phyloP scores from a whole-genome alignment of 2,797 vertebrate genomes.

The Danio albolineatus region DNA sequence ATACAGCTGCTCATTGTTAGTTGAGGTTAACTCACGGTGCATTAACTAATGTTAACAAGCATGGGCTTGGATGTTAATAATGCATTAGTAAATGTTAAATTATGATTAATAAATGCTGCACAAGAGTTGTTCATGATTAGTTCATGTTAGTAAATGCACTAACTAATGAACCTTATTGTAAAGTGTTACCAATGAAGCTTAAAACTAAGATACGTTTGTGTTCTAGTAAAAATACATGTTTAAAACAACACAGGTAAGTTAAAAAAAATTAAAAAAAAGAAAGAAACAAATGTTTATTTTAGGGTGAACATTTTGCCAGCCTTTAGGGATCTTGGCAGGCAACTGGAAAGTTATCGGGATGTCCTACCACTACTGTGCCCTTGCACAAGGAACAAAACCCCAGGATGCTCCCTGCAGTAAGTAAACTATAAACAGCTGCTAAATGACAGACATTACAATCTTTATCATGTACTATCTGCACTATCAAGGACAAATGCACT shows the following conservation, averaged over 20 bases:
- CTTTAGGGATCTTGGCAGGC: not conserved
- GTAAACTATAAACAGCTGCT: conserved; percentile 15
- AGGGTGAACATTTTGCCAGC: not conserved
- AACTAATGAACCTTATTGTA: no score
- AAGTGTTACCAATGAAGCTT: no score
- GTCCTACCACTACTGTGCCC: conserved; percentile 1
- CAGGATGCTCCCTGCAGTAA: conserved; percentile 15
- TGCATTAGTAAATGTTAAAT: no score
- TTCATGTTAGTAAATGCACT: no score
- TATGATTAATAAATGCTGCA: no score
- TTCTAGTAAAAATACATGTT: not conserved
- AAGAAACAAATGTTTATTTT: not conserved
- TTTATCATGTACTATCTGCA: conserved; percentile 2
- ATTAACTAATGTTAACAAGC: no score
- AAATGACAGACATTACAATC: conserved; percentile 21
- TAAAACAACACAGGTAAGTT: not conserved
- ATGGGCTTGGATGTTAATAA: no score
- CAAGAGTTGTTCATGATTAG: no score
- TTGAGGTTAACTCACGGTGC: no score
- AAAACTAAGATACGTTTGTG: not conserved
- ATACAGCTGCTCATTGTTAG: no score
- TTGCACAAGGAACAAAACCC: conserved; percentile 5
- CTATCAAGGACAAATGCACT: not conserved
- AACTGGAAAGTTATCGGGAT: not conserved
- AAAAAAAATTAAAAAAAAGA: no score